Base-by-base conservation (phyloP, 2,888 invertebrate genomes). In the Timema podura region DNA sequence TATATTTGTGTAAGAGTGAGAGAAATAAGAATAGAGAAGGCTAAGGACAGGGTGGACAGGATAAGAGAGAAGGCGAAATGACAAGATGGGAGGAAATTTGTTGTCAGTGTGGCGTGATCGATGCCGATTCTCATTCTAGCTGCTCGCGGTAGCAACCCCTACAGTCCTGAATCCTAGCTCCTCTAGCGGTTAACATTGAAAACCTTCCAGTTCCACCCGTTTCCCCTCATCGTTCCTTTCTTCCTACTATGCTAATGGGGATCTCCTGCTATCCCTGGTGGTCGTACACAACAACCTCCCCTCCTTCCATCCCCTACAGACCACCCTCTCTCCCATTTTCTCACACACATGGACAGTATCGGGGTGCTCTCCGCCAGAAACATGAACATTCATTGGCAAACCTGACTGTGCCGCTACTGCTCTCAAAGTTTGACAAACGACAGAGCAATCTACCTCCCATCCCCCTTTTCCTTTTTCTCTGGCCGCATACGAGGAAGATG, bases 81-180 rank as follows among this genome's bases (percentile, higher is more conserved):
- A 61, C 61, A 61, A 61, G 61, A 61, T 61, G 61, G 44, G 30
- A 30, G 61, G 61, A 45, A 61, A 45, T 61, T 61, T 61, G 61
- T 61, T 61, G 61, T 61, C 68, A 47, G 54, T 54, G 48, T 69
- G 65, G 48, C 13, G n/a, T 65, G 45, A 15, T 48, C 51, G 45
- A 68, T 61, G 68, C 68, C 44, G 61, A 57, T 57, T 57, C 57
- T 57, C 57, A 5, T 30, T 30, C 57, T 57, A 15, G 16, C 57
- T 57, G 16, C 57, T 13, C 30, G 30, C 30, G 30, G 30, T 30
- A 30, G 30, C 30, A 30, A 30, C 30, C 30, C 30, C 30, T 30
- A 30, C 30, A 30, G 30, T 30, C 30, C 30, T 30, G 30, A 30
- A 30, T 30, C 30, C 30, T 30, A 30, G 30, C 30, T 30, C 30